Percentiles rank a stretch among this genome's conserved stretches.
Conservation (phyloP, 2,113 vertebrate genomes). For the Mirounga angustirostris region DNA sequence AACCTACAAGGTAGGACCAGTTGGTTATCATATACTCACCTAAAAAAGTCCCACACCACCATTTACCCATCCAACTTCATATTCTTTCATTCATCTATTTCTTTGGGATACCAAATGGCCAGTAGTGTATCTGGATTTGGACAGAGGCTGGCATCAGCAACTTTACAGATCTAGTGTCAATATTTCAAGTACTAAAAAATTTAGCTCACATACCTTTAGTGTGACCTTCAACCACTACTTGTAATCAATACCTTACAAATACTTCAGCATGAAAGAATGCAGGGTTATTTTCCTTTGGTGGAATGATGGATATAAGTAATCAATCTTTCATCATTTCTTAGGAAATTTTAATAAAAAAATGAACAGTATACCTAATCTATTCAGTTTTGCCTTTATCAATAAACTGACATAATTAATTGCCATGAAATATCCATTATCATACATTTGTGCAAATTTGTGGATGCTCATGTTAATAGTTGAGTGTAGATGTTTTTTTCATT, state of each 20-base stretch:
- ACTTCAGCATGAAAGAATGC: not conserved
- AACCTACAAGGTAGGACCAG: not conserved
- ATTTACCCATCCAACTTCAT: not conserved
- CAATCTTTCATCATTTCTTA: not conserved
- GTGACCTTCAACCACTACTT: not conserved
- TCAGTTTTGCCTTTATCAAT: not conserved
- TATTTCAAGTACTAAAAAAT: not conserved
- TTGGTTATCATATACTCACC: not conserved
- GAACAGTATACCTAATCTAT: not conserved
- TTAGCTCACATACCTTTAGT: not conserved
- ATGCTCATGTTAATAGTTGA: not conserved
- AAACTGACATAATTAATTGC: not conserved
- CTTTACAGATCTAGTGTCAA: not conserved
- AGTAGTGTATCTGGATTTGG: not conserved
- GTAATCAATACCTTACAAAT: not conserved
- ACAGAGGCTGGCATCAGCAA: not conserved
- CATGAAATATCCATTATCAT: not conserved
- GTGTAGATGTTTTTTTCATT: not conserved
- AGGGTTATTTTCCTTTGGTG: not conserved
- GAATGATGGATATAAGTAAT: not conserved
- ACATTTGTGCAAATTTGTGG: not conserved
- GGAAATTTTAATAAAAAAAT: constrained; percentile 14
- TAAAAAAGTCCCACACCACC: not conserved
- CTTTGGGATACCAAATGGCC: not conserved
- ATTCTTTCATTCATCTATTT: not conserved